These are phyloP conservation scores for Teleogryllus occipitalis DNA, from an alignment of 1,140 invertebrate genomes.

Conservation along the genomic window DNA sequence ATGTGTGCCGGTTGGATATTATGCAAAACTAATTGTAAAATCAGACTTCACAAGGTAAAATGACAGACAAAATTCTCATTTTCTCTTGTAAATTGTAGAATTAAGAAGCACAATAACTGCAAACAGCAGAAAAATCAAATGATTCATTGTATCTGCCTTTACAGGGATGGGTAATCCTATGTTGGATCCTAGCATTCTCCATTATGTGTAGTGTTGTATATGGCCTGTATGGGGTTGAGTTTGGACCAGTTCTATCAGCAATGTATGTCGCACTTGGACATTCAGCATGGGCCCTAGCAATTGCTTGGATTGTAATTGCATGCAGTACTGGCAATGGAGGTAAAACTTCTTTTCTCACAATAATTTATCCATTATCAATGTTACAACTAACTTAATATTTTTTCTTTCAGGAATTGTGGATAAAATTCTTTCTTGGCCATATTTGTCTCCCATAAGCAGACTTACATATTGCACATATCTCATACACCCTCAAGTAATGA, in stretches of 20 bases:
- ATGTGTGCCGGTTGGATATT: conserved; percentile 37
- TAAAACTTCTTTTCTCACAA: background rate
- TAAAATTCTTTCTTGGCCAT: background rate
- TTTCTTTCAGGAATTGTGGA: background rate
- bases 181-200: background rate
- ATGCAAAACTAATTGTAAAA: conserved; percentile 31
- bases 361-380: too few species aligned
- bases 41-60: conserved; percentile 33
- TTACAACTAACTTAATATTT: background rate
- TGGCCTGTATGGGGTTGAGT: background rate
- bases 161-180: background rate
- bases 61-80: background rate
- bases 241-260: background rate
- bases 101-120: background rate
- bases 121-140: too few species aligned
- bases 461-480: background rate
- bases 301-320: background rate
- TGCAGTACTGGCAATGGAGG: background rate
- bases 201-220: background rate
- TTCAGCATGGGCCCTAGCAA: background rate
- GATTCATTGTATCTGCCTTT: background rate
- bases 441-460: background rate
- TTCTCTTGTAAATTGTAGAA: background rate
- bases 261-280: background rate
- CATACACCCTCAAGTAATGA: background rate